Evolutionary conservation across 1,140 invertebrate genomes (phyloP).

Genomic region (Vanessa atalanta): DNA sequence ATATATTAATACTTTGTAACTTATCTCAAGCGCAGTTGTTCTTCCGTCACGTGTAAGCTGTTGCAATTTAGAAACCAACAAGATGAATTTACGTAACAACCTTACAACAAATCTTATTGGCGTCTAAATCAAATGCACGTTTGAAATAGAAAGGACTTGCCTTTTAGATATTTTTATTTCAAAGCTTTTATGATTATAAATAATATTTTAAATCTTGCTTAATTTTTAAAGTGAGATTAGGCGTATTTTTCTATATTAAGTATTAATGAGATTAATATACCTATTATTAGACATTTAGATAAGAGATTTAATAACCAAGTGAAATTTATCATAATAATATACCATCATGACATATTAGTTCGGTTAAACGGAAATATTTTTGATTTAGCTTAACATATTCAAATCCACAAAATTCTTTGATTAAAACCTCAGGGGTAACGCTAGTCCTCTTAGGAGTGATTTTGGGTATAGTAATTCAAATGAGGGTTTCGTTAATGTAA

Average conservation of each 20-base stretch:
- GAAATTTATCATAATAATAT: too few relatives aligned
- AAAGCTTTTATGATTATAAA: too few relatives aligned
- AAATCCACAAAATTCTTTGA: constrained; percentile 39
- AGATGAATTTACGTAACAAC: constrained; percentile 15
- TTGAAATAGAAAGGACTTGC: background rate
- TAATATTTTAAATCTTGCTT: too few relatives aligned
- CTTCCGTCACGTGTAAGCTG: background rate
- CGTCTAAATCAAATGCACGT: background rate
- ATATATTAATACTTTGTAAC: background rate
- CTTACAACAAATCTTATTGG: constrained; percentile 6
- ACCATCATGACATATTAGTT: background rate
- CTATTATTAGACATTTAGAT: too few relatives aligned
- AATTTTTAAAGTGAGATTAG: too few relatives aligned
- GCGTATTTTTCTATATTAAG: too few relatives aligned
- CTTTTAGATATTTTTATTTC: too few relatives aligned
- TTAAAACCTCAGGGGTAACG: constrained; percentile 38
- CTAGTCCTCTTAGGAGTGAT: constrained; percentile 46
- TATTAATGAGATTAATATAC: too few relatives aligned
- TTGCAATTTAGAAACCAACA: background rate
- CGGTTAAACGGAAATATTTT: background rate
- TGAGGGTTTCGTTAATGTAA: constrained; percentile 64
- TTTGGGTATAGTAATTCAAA: constrained; percentile 58
- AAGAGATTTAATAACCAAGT: too few relatives aligned
- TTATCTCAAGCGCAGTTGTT: background rate
- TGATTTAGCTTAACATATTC: background rate